These are phyloP conservation scores for Eulemur coronatus DNA, from an alignment of 2,797 vertebrate species.

Conservation along the genomic window DNA sequence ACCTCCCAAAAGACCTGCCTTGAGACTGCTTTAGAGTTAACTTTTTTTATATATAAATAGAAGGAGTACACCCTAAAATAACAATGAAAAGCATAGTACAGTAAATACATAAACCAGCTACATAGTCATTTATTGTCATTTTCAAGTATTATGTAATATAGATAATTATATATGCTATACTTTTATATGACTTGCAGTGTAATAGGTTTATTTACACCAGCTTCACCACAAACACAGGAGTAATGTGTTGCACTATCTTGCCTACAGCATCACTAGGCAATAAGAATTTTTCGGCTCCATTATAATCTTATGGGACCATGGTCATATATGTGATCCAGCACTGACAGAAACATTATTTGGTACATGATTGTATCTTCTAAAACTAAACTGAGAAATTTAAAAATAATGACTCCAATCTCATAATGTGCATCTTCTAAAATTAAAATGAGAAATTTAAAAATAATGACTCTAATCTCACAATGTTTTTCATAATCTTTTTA, in stretches of 20 bases:
- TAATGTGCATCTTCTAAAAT: constrained; percentile 6
- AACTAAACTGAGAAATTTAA: constrained; percentile 35
- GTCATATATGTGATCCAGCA: not conserved
- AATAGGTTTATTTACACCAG: not conserved
- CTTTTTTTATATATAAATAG: not conserved
- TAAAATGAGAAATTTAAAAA: constrained; percentile 40
- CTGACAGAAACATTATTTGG: not conserved
- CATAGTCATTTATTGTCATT: not conserved
- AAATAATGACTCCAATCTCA: not conserved
- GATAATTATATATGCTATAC: not conserved
- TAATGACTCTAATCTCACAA: not conserved
- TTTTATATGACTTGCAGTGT: not conserved
- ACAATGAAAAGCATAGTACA: not conserved
- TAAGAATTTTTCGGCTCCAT: not conserved
- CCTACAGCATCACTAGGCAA: not conserved
- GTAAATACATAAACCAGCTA: not conserved
- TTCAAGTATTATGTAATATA: not conserved
- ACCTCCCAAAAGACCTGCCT: not conserved
- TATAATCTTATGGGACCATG: not conserved
- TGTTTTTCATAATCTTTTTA: constrained; percentile 19
- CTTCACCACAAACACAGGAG: not conserved
- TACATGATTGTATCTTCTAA: not conserved
- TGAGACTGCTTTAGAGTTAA: not conserved
- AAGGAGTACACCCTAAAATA: not conserved
- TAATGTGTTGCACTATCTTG: not conserved